These are phyloP conservation scores for Chrosomus eos DNA, from an alignment of 2,797 vertebrate genomes.

Conservation along the genomic window DNA sequence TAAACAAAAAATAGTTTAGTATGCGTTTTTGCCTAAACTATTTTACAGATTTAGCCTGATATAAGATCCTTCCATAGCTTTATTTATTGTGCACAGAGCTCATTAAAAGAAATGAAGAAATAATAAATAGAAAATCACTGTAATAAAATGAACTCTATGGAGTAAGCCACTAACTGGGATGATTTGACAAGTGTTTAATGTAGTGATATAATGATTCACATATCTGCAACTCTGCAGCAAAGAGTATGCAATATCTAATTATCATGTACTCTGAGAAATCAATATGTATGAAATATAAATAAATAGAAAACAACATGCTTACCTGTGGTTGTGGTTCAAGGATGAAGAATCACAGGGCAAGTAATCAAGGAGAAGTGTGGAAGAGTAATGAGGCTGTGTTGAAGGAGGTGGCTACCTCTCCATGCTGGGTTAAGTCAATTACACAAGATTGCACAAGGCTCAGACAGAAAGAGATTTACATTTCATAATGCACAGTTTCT, in stretches of 20 bases:
- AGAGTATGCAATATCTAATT: background rate
- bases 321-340: constrained; percentile 23
- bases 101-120: background rate
- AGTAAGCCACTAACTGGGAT: background rate
- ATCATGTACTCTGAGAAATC: background rate
- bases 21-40: background rate
- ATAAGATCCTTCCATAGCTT: background rate
- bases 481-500: constrained; percentile 6
- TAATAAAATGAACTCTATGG: background rate
- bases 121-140: background rate
- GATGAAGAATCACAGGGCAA: background rate
- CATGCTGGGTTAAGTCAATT: constrained; percentile 68
- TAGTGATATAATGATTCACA: too few species aligned
- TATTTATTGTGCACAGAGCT: background rate
- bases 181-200: background rate
- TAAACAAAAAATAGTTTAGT: background rate
- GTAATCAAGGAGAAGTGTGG: constrained; percentile 11
- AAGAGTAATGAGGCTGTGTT: constrained; percentile 22
- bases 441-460: constrained; percentile 58
- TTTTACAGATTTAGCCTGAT: background rate
- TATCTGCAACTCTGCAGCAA: too few species aligned
- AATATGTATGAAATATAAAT: background rate
- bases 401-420: constrained; percentile 53
- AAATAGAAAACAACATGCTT: background rate
- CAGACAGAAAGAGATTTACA: constrained; percentile 30